Base-by-base conservation (phyloP, 2,797 vertebrate genomes). In the Myotis findleyi region DNA sequence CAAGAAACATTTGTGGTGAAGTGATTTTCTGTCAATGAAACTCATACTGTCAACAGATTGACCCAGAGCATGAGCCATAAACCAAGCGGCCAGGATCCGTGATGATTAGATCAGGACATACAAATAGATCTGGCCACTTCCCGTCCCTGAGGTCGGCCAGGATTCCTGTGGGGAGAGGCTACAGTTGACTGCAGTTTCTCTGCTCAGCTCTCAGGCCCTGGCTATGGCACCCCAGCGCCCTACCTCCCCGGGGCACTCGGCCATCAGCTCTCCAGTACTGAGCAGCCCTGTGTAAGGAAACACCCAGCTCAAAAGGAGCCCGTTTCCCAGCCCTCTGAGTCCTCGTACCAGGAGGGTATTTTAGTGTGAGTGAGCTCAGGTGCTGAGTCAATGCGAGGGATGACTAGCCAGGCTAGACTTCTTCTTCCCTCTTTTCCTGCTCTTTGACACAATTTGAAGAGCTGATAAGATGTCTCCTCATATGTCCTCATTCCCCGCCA, bases 371-470 rank as follows among this genome's bases (percentile, higher is more conserved):
- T 27, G 30, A n/a, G 30, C 23, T 30, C 30, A 0, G 0, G 2
- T 8, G 53, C n/a, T 33, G 66, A 30, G 33, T 75, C 25, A 72
- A 2, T 0, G 5, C 36, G 16, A 17, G 53, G 12, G 57, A 53
- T 17, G 4, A 7, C n/a, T 18, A 75, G 30, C 33, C 81, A 55
- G 47, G 21, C 30, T 30, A 69, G 23, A 51, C 44, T 77, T 91
- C 16, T 62, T 38, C 69, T 87, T 59, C 62, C 47, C 44, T 73
- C 88, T 81, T 49, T 79, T 80, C 55, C 69, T 79, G 49, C 51
- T 89, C 72, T 81, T 76, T 69, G 55, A 82, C 66, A 53, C 80
- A 87, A 59, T 69, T 66, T 84, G 59, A 84, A 79, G 18, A 64
- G 41, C 47, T 33, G 62, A 13, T 68, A 84, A 93, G 83, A 41